Base-by-base conservation (phyloP, 1,140 invertebrate genomes). In the Euwallacea fornicatus region DNA sequence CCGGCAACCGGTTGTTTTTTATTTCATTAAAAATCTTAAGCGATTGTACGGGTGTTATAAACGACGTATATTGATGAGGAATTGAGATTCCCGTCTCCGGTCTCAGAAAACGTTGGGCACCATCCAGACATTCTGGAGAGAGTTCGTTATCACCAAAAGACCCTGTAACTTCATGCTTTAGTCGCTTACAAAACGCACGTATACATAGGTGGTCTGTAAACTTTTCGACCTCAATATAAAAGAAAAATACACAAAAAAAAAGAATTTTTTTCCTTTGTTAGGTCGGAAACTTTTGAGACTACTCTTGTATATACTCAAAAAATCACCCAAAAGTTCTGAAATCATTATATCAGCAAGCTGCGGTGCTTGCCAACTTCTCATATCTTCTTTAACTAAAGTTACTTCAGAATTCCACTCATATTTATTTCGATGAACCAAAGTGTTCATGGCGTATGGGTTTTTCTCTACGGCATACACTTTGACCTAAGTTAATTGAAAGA, bases 121-220 rank as follows among this genome's bases (percentile, higher is more conserved):
- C 96, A 85, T 99, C 96, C 10, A 99, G 85, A 84, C 98, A 99
- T 83, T 99, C 98, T 0, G 98, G 98, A 0, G 95, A 98, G 0
- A 99, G 86, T 85, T 99, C 98, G 83, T 99, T 99, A 81, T 99
- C 97, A 15, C 96, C 97, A 86, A 99, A 99, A 8, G 97, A 99
- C 6, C 98, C 94, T 72, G 41, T 4, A 61, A 33, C 21, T 4
- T 33, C 21, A 33, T 4, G 4, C 21, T n/a, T 53, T 33, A 33
- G 21, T 4, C 21, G 4, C 1, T 33, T 33, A 33, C 21, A 7
- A n/a, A 53, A 53, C 0, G 9, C 6, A 53, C 3, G 6, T 6
- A n/a, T 53, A 53, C 50, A 6, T 8, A 50, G 47, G 47, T 50
- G 15, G 3, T 53, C 15, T 53, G 15, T 7, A 6, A 11, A 50